Conservation (phyloP, 2,113 vertebrate species). For the Leptocoma aspasia region DNA sequence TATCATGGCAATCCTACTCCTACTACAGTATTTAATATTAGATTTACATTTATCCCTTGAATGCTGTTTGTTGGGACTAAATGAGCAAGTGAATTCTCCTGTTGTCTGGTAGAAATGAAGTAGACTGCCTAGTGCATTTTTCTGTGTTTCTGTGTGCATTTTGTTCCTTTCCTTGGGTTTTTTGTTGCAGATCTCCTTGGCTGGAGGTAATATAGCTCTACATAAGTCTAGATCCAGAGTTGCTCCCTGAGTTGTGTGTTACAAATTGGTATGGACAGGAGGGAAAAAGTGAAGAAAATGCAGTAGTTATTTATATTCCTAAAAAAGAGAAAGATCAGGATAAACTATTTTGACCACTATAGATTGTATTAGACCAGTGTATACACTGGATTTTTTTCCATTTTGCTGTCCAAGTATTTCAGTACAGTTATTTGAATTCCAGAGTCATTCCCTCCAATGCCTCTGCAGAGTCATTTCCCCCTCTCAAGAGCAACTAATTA, state of each 20-base stretch:
- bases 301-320: not conserved
- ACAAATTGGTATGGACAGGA: not conserved
- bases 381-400: not conserved
- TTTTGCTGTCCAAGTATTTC: not conserved
- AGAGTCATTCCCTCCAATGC: not conserved
- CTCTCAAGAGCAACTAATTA: not conserved
- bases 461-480: not conserved
- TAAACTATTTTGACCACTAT: not conserved
- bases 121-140: not conserved
- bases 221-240: not conserved
- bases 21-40: not conserved
- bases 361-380: not conserved
- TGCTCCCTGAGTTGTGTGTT: not conserved
- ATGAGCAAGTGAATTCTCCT: not conserved
- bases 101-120: not conserved
- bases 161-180: not conserved
- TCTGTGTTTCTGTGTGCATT: not conserved
- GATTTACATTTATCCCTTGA: not conserved
- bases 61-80: not conserved
- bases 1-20: not conserved
- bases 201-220: not conserved
- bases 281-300: not conserved
- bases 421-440: slow-evolving; percentile 32
- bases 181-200: not conserved
- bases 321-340: not conserved